These are phyloP conservation scores for Leptopilina myrica DNA, from an alignment of 2,888 invertebrate genomes.

Conservation along the genomic window DNA sequence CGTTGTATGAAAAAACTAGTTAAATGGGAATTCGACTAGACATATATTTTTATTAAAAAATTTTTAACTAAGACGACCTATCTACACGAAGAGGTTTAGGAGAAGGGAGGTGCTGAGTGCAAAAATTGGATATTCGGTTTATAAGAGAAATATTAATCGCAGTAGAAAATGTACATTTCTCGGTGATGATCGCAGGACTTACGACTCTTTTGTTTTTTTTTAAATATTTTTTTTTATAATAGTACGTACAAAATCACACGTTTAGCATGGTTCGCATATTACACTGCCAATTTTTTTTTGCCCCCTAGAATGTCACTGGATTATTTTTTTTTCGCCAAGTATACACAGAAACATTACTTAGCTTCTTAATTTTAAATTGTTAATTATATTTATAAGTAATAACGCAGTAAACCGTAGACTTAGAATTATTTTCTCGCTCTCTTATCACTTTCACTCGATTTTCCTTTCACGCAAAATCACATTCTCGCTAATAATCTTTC, in stretches of 20 bases:
- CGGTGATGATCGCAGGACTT: constrained; percentile 31
- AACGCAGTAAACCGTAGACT: constrained; percentile 47
- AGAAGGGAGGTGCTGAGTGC: constrained; percentile 22
- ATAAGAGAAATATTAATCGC: constrained; percentile 24
- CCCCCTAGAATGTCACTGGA: constrained; percentile 33
- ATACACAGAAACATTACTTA: constrained; percentile 43
- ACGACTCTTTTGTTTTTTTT: constrained; percentile 36
- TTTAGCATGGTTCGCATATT: constrained; percentile 35
- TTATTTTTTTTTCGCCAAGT: constrained; percentile 30
- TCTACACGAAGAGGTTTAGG: constrained; percentile 9
- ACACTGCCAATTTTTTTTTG: constrained; percentile 8
- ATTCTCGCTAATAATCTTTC: constrained; percentile 24
- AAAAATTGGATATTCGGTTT: constrained; percentile 20
- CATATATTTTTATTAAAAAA: constrained; percentile 14
- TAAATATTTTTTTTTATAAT: constrained; percentile 18
- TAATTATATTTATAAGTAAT: constrained; percentile 44
- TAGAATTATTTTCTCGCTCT: constrained; percentile 46
- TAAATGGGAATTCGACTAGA: constrained; percentile 26
- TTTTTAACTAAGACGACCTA: constrained; percentile 32
- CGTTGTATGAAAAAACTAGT: constrained; percentile 19
- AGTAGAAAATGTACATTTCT: constrained; percentile 34
- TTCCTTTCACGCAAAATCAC: constrained; percentile 14
- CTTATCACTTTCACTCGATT: constrained; percentile 26
- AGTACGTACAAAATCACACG: constrained; percentile 42
- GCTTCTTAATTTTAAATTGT: constrained; percentile 42